Percentiles rank a stretch among this genome's conserved stretches.
Evolutionary conservation across 2,797 vertebrate species (phyloP).

Genomic region (Phataginus tetradactyla): DNA sequence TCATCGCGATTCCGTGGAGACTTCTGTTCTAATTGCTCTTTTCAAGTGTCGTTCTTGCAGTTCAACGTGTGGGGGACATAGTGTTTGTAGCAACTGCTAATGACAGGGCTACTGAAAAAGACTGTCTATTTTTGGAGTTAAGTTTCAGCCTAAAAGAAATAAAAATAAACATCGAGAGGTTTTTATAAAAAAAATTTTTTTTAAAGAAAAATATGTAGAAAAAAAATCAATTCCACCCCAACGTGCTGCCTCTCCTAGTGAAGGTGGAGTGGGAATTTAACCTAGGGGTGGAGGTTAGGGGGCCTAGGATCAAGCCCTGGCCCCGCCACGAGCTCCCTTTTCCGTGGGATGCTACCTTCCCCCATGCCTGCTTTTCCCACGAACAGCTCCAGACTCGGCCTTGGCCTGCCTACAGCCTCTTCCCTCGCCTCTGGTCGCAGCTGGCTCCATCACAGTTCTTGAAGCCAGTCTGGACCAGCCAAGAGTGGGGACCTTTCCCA

Average conservation of each 20-base stretch:
- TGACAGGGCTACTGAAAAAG: conserved; percentile 80
- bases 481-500: neutral
- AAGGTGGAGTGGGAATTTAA: neutral
- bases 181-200: neutral
- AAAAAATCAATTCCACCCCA: conserved; percentile 45
- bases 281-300: neutral
- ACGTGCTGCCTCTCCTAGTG: neutral
- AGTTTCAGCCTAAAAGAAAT: conserved; percentile 74
- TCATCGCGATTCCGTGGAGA: neutral
- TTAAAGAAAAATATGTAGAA: conserved; percentile 51
- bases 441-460: neutral
- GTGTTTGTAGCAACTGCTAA: conserved; percentile 78
- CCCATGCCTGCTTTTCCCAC: neutral
- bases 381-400: neutral
- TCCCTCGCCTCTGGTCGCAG: neutral
- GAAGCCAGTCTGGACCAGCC: neutral
- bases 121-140: conserved; percentile 78
- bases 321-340: neutral
- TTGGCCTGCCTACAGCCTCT: neutral
- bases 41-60: conserved; percentile 19
- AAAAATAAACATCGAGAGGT: conserved; percentile 71
- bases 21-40: conserved; percentile 71
- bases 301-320: neutral
- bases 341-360: neutral
- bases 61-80: conserved; percentile 38